Conservation (phyloP, 2,888 invertebrate species). For the Toxonevra muliebris region DNA sequence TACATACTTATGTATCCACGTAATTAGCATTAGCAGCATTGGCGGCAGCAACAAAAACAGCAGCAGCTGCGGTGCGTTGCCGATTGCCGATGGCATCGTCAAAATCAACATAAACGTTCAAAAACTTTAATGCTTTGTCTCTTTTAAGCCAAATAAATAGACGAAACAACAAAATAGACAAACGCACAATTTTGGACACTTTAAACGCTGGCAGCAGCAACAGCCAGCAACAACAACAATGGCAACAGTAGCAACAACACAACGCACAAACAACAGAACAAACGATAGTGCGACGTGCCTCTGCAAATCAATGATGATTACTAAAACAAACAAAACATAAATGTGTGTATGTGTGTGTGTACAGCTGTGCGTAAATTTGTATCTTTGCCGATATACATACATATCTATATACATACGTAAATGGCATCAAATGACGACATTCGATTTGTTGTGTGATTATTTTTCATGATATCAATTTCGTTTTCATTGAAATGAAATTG, state of each 20-base stretch:
- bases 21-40: neutral
- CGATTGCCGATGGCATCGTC: conserved; percentile 11
- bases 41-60: neutral
- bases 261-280: neutral
- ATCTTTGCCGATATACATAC: neutral
- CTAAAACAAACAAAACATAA: conserved; percentile 12
- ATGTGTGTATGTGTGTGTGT: neutral
- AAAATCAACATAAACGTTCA: neutral
- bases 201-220: too few relatives aligned
- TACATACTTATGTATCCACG: conserved; percentile 11
- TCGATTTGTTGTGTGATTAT: conserved; percentile 9
- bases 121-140: too few relatives aligned
- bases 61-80: conserved; percentile 3
- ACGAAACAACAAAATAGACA: too few relatives aligned
- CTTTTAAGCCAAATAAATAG: too few relatives aligned
- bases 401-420: too few relatives aligned
- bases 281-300: neutral
- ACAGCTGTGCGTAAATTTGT: neutral
- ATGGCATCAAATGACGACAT: conserved; percentile 5
- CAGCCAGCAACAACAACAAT: too few relatives aligned
- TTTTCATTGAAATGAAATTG: conserved; percentile 11
- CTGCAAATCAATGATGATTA: neutral
- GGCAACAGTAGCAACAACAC: neutral
- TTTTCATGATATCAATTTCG: conserved; percentile 13
- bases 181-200: too few relatives aligned